Base-by-base conservation (phyloP, 2,888 invertebrate genomes). In the Patella ulyssiponensis region DNA sequence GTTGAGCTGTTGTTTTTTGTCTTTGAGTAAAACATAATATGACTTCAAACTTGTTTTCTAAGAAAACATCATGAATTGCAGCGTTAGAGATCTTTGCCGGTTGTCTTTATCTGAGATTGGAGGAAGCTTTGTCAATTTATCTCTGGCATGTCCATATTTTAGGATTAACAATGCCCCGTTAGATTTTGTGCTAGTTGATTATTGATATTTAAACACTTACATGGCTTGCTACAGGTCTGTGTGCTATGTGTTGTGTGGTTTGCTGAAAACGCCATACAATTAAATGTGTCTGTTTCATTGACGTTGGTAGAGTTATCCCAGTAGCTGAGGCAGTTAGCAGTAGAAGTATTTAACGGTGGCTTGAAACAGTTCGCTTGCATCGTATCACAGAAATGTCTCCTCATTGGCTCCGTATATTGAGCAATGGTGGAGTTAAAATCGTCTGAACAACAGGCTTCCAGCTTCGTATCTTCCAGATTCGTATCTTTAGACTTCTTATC, bases 401-500 rank as follows among this genome's bases (percentile, higher is more conserved):
- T 20, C 20, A 23, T 20, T 12, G 64, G 11, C 5, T 2, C 17
- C 12, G 20, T 23, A 20, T 64, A 23, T 64, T 64, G 20, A 12
- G 14, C 20, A 3, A 64, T n/a, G 14, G 20, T 52, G 33, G 72
- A 27, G 23, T 58, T 64, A 14, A 27, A 69, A 11, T 15, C 27
- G 51, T 2, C 17, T 4, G 23, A 27, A 58, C 73, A 77, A 23
- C 77, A 74, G 0, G 56, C 1, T 27, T 14, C n/a, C 4, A 71
- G 76, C 0, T 54, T 56, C 1, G n/a, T 58, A 27, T 27, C 27
- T 27, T 27, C 27, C 27, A 27, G 27, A 3, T 2, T 27, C 3
- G 2, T 3, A 27, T 1, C 27, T 27, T 1, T 27, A 27, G 27
- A 27, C 27, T 27, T 27, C 72, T 83, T 80, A 27, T 83, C 81